Percentiles rank a stretch among this genome's conserved stretches.
phyloP scores from a whole-genome alignment of 2,113 vertebrate species.

The Pristiophorus japonicus region DNA sequence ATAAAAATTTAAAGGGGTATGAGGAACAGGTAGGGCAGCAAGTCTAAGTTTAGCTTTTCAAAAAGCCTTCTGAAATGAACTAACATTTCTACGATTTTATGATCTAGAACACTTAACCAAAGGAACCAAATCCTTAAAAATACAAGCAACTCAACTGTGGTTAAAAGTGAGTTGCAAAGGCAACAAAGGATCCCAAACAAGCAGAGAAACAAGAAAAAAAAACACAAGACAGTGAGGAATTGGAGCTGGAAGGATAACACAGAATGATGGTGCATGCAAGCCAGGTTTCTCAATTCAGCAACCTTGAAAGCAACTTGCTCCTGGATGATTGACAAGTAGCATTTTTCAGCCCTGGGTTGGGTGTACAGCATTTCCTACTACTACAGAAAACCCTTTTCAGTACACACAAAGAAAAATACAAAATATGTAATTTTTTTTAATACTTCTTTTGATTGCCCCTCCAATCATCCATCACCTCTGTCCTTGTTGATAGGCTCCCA shows the following conservation, averaged over 20 bases:
- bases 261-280: neutral
- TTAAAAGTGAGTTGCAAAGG: neutral
- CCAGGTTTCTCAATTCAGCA: neutral
- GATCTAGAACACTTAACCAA: neutral
- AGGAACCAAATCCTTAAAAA: neutral
- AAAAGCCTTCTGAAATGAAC: no score
- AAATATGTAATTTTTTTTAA: neutral
- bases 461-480: neutral
- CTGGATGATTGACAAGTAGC: neutral
- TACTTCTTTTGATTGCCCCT: neutral
- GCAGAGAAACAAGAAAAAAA: neutral
- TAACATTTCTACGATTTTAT: neutral
- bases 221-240: neutral
- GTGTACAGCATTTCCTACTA: neutral
- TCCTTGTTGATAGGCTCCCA: neutral
- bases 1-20: neutral
- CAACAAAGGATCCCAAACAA: neutral
- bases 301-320: neutral
- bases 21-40: neutral
- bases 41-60: neutral
- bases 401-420: neutral
- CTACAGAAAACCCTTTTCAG: neutral
- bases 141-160: neutral
- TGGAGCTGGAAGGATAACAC: neutral
- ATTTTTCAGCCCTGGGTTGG: neutral